Conservation (phyloP, 2,888 invertebrate genomes). For the Toxonevra muliebris region DNA sequence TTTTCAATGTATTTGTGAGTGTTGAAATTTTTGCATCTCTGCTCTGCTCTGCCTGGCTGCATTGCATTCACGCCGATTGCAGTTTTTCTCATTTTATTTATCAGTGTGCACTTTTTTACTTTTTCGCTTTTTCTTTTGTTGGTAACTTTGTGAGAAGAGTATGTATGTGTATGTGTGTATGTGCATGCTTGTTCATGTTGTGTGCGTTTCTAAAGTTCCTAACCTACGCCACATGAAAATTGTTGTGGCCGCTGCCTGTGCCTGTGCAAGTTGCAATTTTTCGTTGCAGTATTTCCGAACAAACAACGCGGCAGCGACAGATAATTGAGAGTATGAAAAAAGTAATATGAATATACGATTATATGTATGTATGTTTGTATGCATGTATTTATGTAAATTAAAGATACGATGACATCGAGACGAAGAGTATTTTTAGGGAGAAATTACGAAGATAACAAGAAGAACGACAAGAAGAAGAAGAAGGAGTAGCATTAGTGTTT, state of each 20-base stretch:
- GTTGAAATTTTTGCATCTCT: slow-evolving; percentile 6
- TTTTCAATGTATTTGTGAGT: neutral
- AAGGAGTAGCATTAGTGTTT: too few species aligned
- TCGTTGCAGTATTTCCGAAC: too few species aligned
- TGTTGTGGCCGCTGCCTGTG: slow-evolving; percentile 29
- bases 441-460: too few species aligned
- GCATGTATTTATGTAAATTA: neutral
- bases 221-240: slow-evolving; percentile 45
- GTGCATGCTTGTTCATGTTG: slow-evolving; percentile 28
- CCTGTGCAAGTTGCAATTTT: neutral
- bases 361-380: neutral
- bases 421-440: too few species aligned
- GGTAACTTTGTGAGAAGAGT: slow-evolving; percentile 14
- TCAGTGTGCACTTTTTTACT: neutral
- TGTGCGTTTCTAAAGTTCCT: slow-evolving; percentile 37
- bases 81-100: slow-evolving; percentile 14
- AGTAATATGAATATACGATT: neutral
- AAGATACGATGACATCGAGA: too few species aligned
- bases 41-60: slow-evolving; percentile 10
- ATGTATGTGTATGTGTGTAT: neutral
- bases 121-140: neutral
- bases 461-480: too few species aligned
- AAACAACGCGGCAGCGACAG: too few species aligned
- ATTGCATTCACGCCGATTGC: neutral
- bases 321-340: too few species aligned